Evolutionary conservation across 2,888 invertebrate species (phyloP), one percentile per base, ranked within the genome.

Genomic region (Diogma glabrata): DNA sequence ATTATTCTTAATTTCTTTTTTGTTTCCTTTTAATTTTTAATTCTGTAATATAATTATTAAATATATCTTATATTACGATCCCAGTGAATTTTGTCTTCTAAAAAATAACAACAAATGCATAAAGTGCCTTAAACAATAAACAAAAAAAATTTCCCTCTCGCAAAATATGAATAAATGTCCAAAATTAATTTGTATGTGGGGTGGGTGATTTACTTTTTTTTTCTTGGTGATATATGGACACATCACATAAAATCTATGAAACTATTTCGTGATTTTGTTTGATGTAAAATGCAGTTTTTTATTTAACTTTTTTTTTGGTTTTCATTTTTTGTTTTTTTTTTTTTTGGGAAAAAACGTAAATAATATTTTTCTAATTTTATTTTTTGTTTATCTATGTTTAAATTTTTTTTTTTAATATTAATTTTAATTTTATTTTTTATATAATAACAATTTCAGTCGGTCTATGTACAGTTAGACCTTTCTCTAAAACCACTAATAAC

Each of bases 401-500:
- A 14, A 16, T 16, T 33, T 28, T 47, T 28, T 30, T 49, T 36
- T 30, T 40, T 51, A 51, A 20, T 30, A 50, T 51, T 51, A 46
- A 47, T 51, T 36, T 47, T 28, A 33, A 17, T 51, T 36, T 47
- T 33, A 47, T 36, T 54, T 38, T 52, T 54, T 51, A 51, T 52
- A 54, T 53, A 48, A 30, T 48, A 53, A 56, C 54, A 56, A 52
- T 52, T 52, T 56, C 56, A 56, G 54, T 56, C 56, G 56, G 54
- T 52, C 56, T 53, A 52, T 53, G 48, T 54, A 53, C 52, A 54
- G 24, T 48, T 48, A 48, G 48, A 48, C 48, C 48, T 48, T 48
- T 48, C 30, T 33, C 33, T 33, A 48, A 33, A 22, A 47, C 30
- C 30, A 20, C 33, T 33, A 48, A 48, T 30, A 48, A 48, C 48